Base-by-base conservation (phyloP, 2,888 invertebrate genomes). In the Polydrusus tereticollis region DNA sequence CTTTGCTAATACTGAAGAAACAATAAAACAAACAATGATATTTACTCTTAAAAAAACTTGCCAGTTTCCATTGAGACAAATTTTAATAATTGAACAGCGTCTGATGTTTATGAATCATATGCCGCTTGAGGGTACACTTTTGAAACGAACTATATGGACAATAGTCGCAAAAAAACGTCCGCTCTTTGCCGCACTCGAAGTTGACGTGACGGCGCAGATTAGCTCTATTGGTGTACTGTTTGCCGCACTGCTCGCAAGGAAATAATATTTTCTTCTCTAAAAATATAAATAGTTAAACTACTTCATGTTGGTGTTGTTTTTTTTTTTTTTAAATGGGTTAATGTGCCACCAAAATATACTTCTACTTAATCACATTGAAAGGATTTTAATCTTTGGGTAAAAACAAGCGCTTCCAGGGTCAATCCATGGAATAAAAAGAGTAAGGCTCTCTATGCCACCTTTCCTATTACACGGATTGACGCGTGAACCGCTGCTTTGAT, bases 141-240 rank as follows among this genome's bases (percentile, higher is more conserved):
- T 78, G 78, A 26, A 55, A 74, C 7, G 72, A 75, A 16, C 76
- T 74, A 87, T 92, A 91, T 78, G 88, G 83, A 86, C 93, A 94
- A 85, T 90, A 88, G 58, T 91, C 90, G 80, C 93, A 93, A 86
- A 88, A 89, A 88, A 90, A 93, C 87, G 88, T 90, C 81, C 88
- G 92, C 83, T 88, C 91, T 69, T 77, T 78, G 12, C 86, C 86
- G 75, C 88, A 88, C 73, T 87, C 87, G 64, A 86, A 84, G 41
- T 80, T 82, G 66, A 84, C 76, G 74, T 87, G 87, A n/a, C 87
- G 78, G 52, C 80, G 82, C 0, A 87, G 78, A 38, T 86, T 87
- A 72, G 86, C 85, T 72, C 82, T 80, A 69, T 86, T 85, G 67
- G 85, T 84, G 78, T 87, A 87, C 26, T 83, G 80, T 45, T 86